These are phyloP conservation scores for Ichneumoninae sp. DNA, from an alignment of 2,888 invertebrate species.

Conservation along the genomic window DNA sequence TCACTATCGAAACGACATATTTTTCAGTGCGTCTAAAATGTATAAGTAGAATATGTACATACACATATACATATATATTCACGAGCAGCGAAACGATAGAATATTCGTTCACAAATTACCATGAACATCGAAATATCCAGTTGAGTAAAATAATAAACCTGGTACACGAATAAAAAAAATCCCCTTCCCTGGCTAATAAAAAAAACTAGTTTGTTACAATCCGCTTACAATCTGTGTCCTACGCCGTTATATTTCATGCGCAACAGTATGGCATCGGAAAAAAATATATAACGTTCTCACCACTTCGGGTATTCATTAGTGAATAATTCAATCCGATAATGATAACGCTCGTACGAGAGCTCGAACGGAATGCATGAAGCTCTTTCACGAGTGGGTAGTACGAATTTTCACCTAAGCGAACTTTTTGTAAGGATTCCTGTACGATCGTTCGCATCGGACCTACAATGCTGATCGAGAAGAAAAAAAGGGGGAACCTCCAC, in stretches of 20 bases:
- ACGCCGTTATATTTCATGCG: neutral
- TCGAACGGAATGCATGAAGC: slow-evolving; percentile 36
- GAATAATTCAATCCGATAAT: slow-evolving; percentile 41
- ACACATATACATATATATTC: neutral
- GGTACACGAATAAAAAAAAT: neutral
- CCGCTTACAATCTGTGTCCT: neutral
- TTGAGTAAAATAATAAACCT: neutral
- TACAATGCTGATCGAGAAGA: slow-evolving; percentile 3
- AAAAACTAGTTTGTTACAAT: neutral
- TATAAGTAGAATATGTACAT: neutral
- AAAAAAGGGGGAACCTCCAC: neutral
- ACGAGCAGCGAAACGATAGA: neutral
- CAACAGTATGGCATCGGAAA: neutral
- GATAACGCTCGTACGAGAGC: slow-evolving; percentile 17
- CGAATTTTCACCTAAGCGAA: slow-evolving; percentile 20
- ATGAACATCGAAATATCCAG: neutral
- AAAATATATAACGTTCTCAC: neutral
- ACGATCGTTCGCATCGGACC: neutral
- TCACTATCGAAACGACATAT: neutral
- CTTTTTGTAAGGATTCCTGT: slow-evolving; percentile 23
- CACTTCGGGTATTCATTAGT: neutral
- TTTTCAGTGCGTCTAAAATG: neutral
- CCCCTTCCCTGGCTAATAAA: neutral
- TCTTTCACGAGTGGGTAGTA: slow-evolving; percentile 40
- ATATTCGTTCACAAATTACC: neutral